phyloP scores from a whole-genome alignment of 1,140 invertebrate species.

The Ceratina australensis region DNA sequence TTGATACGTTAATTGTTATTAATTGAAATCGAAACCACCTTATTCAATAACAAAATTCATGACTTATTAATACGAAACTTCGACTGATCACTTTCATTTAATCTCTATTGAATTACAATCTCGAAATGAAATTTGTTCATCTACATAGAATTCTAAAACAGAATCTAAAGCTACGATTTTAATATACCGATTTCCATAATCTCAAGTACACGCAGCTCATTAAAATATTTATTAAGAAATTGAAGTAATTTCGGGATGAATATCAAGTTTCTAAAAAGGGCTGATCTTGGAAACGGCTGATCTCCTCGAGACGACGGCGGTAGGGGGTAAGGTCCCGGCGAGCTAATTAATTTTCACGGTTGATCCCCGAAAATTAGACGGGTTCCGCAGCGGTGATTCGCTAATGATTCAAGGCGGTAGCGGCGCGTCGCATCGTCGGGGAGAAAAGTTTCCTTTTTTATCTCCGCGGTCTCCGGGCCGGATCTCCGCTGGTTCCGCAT shows the following conservation, averaged over 20 bases:
- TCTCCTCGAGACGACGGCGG: not conserved
- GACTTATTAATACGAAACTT: no score
- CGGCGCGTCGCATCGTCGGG: constrained; percentile 16
- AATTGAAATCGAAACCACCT: not conserved
- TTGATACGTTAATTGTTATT: not conserved
- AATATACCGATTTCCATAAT: no score
- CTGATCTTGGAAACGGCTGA: not conserved
- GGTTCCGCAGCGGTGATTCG: constrained; percentile 51
- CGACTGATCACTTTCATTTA: no score
- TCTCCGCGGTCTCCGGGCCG: constrained; percentile 39
- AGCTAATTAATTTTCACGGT: constrained; percentile 53
- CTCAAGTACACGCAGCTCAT: no score
- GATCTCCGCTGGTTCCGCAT: constrained; percentile 50
- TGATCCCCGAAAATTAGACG: constrained; percentile 55
- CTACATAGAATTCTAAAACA: no score
- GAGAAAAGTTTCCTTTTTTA: constrained; percentile 39
- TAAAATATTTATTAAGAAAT: no score
- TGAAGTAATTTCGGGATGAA: no score
- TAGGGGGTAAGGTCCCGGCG: not conserved
- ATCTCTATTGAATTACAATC: no score
- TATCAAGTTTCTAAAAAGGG: not conserved
- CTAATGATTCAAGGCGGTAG: constrained; percentile 60
- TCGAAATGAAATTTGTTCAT: no score
- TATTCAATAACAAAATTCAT: no score
- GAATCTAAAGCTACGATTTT: no score